Base-by-base conservation (phyloP, 1,140 invertebrate genomes). In the Lutraria rhynchaena region DNA sequence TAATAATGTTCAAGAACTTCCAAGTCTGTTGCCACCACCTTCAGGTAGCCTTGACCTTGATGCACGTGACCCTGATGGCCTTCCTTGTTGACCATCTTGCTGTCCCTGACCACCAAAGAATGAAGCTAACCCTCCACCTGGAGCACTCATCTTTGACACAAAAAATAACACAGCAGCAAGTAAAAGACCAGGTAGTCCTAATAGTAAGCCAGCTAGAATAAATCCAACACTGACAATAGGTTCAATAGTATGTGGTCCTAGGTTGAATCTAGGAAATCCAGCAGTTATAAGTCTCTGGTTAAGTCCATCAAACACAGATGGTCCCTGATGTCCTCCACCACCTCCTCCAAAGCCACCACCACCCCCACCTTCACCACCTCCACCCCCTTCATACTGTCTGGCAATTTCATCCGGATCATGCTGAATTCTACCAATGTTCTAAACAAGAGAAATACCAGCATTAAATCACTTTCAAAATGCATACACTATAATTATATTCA, bases 161-260 rank as follows among this genome's bases (percentile, higher is more conserved):
- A 82, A 61, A 84, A 88, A 89, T 51, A 89, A 61, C n/a, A 89
- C 37, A 44, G 81, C 81, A 41, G 77, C 87, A 55, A 89, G 80
- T 7, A 89, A 69, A 19, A 89, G 81, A 76, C 88, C 88, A 67
- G 69, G 81, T 31, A 89, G n/a, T 15, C 87, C 88, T 63, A 88
- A 73, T 22, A 89, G 46, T 1, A 89, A 29, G n/a, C 84, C 82
- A 19, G 88, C 86, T 13, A 88, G 24, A 7, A 88, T 37, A 69
- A 88, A 84, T 2, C 87, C 88, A 0, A 89, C 76, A 13, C 80
- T 57, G 4, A 87, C 87, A 9, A 89, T 84, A n/a, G 88, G 88
- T 67, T 89, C 88, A 31, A 89, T 75, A 9, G 76, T 77, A 35
- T 86, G 83, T 29, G 84, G 67, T 53, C 87, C 86, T 17, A 87